Evolutionary conservation across 92 coral and sea anemone genomes (phyloP).

Genomic region (Meandrina meandrites): DNA sequence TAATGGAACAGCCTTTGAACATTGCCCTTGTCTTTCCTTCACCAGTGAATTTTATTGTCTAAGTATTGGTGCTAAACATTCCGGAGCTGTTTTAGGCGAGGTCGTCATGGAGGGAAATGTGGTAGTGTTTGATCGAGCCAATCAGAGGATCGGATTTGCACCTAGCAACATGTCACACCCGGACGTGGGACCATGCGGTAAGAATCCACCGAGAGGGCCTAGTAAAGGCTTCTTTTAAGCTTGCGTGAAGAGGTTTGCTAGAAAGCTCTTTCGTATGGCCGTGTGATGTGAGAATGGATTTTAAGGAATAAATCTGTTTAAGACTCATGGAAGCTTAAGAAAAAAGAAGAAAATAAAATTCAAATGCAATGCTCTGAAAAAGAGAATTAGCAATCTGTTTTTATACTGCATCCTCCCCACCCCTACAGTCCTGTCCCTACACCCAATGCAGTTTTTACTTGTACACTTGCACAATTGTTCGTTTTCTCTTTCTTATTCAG

Average conservation of each 20-base stretch:
- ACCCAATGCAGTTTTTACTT: no score
- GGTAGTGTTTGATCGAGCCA: slow-evolving; percentile 93
- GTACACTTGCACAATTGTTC: neutral
- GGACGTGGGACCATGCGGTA: slow-evolving; percentile 90
- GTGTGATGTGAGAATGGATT: neutral
- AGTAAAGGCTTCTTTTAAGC: neutral
- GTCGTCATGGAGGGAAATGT: slow-evolving; percentile 93
- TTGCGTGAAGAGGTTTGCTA: neutral
- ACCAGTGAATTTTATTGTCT: slow-evolving; percentile 85
- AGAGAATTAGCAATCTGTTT: neutral
- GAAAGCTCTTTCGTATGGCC: neutral
- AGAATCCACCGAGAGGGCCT: slow-evolving; percentile 15
- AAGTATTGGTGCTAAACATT: slow-evolving; percentile 82
- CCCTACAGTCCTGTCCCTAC: neutral
- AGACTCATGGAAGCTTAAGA: neutral
- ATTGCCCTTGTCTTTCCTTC: neutral
- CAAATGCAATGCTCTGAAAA: neutral
- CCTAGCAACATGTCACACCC: slow-evolving; percentile 90
- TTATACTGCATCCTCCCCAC: neutral
- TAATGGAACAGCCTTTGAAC: neutral
- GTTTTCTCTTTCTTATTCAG: neutral
- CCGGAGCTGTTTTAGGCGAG: slow-evolving; percentile 92
- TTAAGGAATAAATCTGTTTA: no score
- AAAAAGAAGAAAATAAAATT: neutral
- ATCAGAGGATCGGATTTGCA: slow-evolving; percentile 92